These are phyloP conservation scores for Tholera decimalis DNA, from an alignment of 2,888 invertebrate genomes.

Conservation along the genomic window DNA sequence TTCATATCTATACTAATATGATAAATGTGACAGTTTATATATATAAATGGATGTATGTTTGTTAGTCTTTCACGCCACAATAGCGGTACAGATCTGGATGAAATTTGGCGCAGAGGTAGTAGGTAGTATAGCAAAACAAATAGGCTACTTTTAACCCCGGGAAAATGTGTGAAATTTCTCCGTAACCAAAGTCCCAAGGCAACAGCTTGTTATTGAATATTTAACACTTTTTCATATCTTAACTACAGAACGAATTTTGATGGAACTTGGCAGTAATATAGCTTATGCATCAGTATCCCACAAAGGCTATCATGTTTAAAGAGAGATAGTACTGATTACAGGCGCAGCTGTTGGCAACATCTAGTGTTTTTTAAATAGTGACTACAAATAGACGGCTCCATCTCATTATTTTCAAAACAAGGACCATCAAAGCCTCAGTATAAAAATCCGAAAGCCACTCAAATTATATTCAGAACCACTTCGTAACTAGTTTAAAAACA, in stretches of 20 bases:
- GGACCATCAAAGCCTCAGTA: neutral
- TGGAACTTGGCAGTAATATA: neutral
- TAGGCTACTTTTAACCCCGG: too few relatives aligned
- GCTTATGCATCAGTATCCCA: neutral
- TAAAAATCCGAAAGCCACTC: constrained; percentile 18
- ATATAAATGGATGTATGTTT: too few relatives aligned
- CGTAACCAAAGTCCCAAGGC: too few relatives aligned
- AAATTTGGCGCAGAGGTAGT: too few relatives aligned
- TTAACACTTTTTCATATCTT: too few relatives aligned
- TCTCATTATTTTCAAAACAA: constrained; percentile 37
- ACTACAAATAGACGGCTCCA: neutral
- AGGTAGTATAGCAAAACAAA: too few relatives aligned
- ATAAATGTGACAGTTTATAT: too few relatives aligned
- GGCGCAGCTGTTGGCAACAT: neutral
- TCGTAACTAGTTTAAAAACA: constrained; percentile 18
- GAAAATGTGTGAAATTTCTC: too few relatives aligned
- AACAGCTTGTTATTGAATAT: too few relatives aligned
- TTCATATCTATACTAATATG: too few relatives aligned
- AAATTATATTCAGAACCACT: constrained; percentile 24
- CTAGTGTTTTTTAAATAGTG: neutral
- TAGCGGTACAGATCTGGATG: neutral
- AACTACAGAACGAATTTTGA: neutral
- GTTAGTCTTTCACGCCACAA: neutral
- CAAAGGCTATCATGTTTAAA: neutral
- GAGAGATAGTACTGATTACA: neutral